Percentiles rank a stretch among this genome's conserved stretches.
Evolutionary conservation across 23 tunicate genomes (phyloP).

Genomic region (Trididemnum clinides): DNA sequence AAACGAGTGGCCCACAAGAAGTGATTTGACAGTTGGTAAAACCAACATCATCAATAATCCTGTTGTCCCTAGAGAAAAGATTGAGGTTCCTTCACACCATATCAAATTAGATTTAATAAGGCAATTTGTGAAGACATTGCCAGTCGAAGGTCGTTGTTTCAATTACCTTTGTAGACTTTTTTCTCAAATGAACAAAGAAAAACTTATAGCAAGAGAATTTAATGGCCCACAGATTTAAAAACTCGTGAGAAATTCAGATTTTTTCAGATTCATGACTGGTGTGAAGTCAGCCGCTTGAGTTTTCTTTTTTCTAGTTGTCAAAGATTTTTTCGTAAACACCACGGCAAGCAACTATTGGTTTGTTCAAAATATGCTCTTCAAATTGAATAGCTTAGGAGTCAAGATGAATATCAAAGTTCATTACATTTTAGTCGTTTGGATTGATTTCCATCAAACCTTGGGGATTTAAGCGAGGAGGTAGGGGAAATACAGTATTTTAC

Average conservation of each 20-base stretch:
- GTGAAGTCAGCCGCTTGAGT: background rate
- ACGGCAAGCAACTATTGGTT: background rate
- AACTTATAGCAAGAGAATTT: background rate
- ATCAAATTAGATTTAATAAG: too few species aligned
- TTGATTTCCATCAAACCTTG: background rate
- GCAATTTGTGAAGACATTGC: background rate
- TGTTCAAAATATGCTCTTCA: background rate
- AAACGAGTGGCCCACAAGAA: background rate
- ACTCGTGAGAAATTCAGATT: background rate
- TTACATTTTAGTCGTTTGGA: background rate
- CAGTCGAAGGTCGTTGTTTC: background rate
- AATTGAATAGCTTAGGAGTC: background rate
- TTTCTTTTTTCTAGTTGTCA: background rate
- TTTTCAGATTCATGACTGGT: background rate
- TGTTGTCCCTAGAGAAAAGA: background rate
- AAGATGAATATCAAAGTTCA: background rate
- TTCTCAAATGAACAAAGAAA: background rate
- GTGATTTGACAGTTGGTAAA: background rate
- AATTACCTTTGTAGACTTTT: background rate
- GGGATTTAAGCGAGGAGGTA: background rate
- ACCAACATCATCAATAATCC: background rate
- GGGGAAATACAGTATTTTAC: too few species aligned
- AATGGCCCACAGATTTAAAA: too few species aligned
- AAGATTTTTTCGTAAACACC: background rate
- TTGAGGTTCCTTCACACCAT: background rate